Evolutionary conservation across 2,888 invertebrate genomes (phyloP).

Genomic region (Hydraecia micacea): DNA sequence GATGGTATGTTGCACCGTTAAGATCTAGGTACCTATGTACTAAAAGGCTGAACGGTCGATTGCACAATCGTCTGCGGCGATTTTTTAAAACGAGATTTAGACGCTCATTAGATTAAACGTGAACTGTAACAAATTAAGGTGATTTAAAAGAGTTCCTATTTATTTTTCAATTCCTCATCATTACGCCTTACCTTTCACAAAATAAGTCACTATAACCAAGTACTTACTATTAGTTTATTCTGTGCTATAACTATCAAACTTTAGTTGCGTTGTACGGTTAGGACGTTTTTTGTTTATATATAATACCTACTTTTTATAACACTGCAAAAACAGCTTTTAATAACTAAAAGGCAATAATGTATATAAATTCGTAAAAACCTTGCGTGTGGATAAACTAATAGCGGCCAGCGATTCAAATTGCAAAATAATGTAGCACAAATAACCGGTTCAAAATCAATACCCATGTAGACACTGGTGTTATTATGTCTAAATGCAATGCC

Average conservation of each 20-base stretch:
- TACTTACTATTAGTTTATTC: no score
- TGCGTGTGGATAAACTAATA: slow-evolving; percentile 56
- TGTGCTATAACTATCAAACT: neutral
- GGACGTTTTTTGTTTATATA: neutral
- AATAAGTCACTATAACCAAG: neutral
- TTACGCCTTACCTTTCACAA: slow-evolving; percentile 1
- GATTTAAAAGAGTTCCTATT: slow-evolving; percentile 15
- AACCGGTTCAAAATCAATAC: slow-evolving; percentile 60
- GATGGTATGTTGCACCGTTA: slow-evolving; percentile 32
- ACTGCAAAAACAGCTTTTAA: slow-evolving; percentile 29
- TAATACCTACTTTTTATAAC: slow-evolving; percentile 11
- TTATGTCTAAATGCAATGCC: slow-evolving; percentile 53
- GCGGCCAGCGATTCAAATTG: slow-evolving; percentile 48
- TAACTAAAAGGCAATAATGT: slow-evolving; percentile 20
- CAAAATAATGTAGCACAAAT: slow-evolving; percentile 62
- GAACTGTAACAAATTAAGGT: slow-evolving; percentile 39
- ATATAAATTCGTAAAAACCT: slow-evolving; percentile 40
- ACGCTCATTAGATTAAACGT: slow-evolving; percentile 17
- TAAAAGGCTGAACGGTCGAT: slow-evolving; percentile 37
- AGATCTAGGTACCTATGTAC: neutral
- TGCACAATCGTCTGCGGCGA: slow-evolving; percentile 34
- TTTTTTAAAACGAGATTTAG: slow-evolving; percentile 14
- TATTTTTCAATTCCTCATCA: neutral
- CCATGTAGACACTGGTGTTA: slow-evolving; percentile 61
- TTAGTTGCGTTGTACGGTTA: neutral